A percentile compares a stretch with the other conserved stretches of the same genome.
Evolutionary conservation across 35 echinoderm and acorn worm genomes (phyloP).

Genomic region (Ptychodera flava): DNA sequence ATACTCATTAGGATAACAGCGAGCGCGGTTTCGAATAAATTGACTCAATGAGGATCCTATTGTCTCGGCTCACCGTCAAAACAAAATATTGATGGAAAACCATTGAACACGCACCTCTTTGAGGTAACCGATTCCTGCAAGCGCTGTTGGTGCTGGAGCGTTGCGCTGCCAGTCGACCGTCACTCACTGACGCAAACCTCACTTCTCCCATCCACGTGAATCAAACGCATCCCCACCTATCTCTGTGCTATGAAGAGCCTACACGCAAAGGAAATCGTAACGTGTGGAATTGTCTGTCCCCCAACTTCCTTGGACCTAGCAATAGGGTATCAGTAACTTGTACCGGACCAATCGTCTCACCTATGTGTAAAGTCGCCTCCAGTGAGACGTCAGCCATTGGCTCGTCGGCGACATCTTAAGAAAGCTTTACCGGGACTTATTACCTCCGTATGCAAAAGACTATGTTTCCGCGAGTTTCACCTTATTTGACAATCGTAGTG

Average conservation of each 20-base stretch:
- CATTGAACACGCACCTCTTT: neutral
- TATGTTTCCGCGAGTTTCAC: neutral
- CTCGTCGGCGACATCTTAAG: neutral
- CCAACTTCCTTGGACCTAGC: no score
- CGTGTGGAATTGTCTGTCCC: no score
- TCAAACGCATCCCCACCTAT: no score
- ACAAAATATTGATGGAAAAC: neutral
- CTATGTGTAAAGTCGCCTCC: neutral
- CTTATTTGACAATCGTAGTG: neutral
- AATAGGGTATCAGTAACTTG: no score
- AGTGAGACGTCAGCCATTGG: neutral
- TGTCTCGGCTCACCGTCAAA: neutral
- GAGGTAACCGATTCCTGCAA: neutral
- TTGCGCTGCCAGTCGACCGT: no score
- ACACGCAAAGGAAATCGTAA: no score
- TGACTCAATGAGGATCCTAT: neutral
- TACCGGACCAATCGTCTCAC: neutral
- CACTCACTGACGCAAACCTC: no score
- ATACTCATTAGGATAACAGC: neutral
- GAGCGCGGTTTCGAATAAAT: neutral
- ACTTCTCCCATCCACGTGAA: no score
- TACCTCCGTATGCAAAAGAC: neutral
- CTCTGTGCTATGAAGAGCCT: no score
- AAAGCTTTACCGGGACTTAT: neutral
- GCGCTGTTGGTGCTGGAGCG: neutral